Conservation (phyloP, 2,888 invertebrate genomes). For the Pristionchus mayeri region DNA sequence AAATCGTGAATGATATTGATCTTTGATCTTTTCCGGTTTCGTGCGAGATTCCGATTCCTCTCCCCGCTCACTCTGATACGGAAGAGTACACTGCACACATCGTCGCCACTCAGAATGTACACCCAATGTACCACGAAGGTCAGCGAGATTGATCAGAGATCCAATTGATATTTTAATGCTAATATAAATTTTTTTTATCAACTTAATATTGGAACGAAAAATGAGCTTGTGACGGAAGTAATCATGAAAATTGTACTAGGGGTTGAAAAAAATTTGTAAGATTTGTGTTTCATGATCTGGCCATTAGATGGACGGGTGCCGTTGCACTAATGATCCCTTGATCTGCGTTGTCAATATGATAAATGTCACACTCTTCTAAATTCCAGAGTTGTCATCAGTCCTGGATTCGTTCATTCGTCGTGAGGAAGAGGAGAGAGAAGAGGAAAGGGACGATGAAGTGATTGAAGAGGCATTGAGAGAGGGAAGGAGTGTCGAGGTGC, state of each 20-base stretch:
- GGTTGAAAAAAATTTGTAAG: too few species aligned
- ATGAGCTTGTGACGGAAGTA: too few species aligned
- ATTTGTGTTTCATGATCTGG: too few species aligned
- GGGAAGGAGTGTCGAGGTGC: conserved; percentile 32
- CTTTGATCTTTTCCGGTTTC: conserved; percentile 20
- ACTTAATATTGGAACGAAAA: background rate
- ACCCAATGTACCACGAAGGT: conserved; percentile 46
- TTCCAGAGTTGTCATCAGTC: background rate
- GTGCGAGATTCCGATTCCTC: conserved; percentile 47
- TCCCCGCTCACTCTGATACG: conserved; percentile 32
- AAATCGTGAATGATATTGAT: background rate
- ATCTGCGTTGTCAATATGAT: too few species aligned
- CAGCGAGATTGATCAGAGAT: background rate
- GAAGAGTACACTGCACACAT: conserved; percentile 32
- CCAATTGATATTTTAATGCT: background rate
- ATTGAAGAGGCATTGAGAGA: conserved; percentile 39
- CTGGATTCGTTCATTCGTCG: conserved; percentile 41
- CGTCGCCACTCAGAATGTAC: conserved; percentile 30
- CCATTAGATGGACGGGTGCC: too few species aligned
- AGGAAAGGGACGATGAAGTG: conserved; percentile 44
- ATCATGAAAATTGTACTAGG: too few species aligned
- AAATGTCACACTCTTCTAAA: too few species aligned
- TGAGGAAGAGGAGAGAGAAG: conserved; percentile 44
- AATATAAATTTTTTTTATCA: background rate
- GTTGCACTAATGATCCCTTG: too few species aligned